Evolutionary conservation across 2,888 invertebrate genomes (phyloP), one percentile per base, ranked within the genome.

Genomic region (Nymphalis urticae): DNA sequence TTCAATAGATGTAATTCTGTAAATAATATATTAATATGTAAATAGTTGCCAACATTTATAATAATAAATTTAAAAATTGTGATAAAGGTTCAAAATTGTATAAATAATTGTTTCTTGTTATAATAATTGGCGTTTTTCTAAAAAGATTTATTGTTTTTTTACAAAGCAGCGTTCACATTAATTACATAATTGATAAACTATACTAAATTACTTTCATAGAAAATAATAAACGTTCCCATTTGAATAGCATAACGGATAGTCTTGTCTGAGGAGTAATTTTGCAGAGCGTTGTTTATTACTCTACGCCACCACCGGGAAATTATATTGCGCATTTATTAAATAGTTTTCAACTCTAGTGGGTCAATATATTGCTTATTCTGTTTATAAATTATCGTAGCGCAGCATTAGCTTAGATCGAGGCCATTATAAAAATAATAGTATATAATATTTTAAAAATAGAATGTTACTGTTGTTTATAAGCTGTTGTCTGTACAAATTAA

Each of bases 21-120:
- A 66, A 69, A 64, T 68, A 65, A 48, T 64, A 51, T 27, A 16
- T 53, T 21, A 0, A 32, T 8, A 59, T 70, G 66, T 70, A 64
- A 58, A 70, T 62, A 61, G 3, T 51, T 54, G 48, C 17, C 21
- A 53, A 42, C 19, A 50, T 58, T 53, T 36, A 24, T 27, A 16
- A 54, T 60, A 51, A 42, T 42, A 71, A 68, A 32, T 32, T 32
- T 32, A 32, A 32, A n/a, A 32, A 65, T 59, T 68, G 68, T 71
- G 70, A 68, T 71, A 68, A 62, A 62, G 48, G 54, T 62, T 56
- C 36, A 56, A 16, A 54, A 48, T 51, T 62, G 54, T 58, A 13
- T 8, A 7, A 27, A 48, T 24, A 54, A 13, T n/a, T 60, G 32
- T 53, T 53, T 56, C 21, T 47, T 62, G 60, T 63, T 60, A 58